These are phyloP conservation scores for Panulirus ornatus DNA, from an alignment of 1,140 invertebrate species.

Conservation along the genomic window DNA sequence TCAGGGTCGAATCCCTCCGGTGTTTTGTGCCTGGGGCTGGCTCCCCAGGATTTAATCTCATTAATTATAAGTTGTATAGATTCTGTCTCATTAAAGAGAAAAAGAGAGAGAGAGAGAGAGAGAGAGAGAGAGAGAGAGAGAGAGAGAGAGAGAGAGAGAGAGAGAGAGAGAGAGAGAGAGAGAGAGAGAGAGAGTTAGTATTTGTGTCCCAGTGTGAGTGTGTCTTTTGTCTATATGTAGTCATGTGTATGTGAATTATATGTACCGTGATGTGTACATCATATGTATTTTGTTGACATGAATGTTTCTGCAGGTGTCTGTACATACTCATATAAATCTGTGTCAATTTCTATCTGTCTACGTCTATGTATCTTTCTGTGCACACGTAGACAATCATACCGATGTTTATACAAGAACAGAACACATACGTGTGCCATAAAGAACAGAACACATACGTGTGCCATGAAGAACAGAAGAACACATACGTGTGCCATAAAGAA, in stretches of 20 bases:
- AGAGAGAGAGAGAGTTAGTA: not conserved
- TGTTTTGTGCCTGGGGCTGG: too few species aligned
- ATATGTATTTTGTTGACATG: not conserved
- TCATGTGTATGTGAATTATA: not conserved
- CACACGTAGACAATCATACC: not conserved
- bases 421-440: too few species aligned
- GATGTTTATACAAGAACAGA: not conserved
- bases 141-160: conserved; percentile 21
- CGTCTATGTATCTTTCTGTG: not conserved
- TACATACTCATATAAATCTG: not conserved
- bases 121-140: conserved; percentile 2
- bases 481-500: too few species aligned
- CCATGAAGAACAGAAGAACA: too few species aligned
- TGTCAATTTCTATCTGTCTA: not conserved
- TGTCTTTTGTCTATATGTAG: not conserved
- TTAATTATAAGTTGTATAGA: too few species aligned
- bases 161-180: conserved; percentile 8
- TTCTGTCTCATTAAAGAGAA: too few species aligned
- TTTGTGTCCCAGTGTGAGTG: not conserved
- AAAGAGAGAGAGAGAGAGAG: not conserved
- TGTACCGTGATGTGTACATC: not conserved
- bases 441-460: too few species aligned
- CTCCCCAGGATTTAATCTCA: too few species aligned
- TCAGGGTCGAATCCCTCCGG: too few species aligned
- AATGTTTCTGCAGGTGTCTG: not conserved